Evolutionary conservation across 2,113 vertebrate genomes (phyloP).

Genomic region (Falcunculus frontatus): DNA sequence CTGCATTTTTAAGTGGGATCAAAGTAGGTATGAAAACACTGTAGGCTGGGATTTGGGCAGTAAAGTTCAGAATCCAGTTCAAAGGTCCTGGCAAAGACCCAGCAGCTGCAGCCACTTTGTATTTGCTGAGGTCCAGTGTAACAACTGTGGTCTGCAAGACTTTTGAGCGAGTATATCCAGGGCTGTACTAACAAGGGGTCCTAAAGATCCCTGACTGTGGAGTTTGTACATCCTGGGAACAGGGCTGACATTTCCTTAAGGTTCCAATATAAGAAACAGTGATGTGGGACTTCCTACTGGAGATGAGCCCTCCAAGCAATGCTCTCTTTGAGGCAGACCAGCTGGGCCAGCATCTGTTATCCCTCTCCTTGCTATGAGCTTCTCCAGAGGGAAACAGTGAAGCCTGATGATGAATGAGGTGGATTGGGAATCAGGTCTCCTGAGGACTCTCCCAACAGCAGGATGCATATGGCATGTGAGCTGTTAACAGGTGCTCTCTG

Average conservation of each 20-base stretch:
- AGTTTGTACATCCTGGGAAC: neutral
- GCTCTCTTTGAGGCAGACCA: neutral
- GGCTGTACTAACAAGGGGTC: neutral
- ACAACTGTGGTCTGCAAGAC: neutral
- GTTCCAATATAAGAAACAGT: neutral
- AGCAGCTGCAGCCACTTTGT: neutral
- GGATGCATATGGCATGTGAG: neutral
- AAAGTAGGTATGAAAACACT: neutral
- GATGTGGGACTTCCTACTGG: neutral
- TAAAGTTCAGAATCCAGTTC: neutral
- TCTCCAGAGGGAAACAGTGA: neutral
- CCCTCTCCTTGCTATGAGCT: neutral
- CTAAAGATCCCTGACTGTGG: neutral
- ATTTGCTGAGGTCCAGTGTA: neutral
- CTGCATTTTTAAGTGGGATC: neutral
- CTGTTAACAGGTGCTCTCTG: constrained; percentile 51
- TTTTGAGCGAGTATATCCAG: neutral
- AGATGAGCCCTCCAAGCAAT: neutral
- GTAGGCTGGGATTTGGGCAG: neutral
- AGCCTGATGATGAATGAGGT: constrained; percentile 25
- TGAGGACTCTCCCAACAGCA: constrained; percentile 20
- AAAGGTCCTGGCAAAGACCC: neutral
- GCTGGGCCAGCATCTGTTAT: constrained; percentile 25
- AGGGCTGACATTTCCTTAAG: neutral
- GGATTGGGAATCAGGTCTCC: constrained; percentile 7